Base-by-base conservation (phyloP, 2,797 vertebrate genomes). In the Loriculus beryllinus region DNA sequence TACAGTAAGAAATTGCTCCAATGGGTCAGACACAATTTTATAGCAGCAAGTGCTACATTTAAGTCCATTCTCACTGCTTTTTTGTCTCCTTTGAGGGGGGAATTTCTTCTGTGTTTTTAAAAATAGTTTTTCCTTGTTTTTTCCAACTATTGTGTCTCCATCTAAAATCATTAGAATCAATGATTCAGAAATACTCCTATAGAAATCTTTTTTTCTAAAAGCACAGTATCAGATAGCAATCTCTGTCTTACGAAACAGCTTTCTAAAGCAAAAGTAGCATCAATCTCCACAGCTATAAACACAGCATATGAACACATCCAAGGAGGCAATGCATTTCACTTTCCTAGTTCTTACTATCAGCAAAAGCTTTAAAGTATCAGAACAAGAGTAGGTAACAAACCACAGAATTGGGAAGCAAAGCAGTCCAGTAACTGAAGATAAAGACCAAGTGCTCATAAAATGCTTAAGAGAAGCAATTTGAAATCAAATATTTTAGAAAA, bases 231-330 rank as follows among this genome's bases (percentile, higher is more conserved):
- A 95, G 88, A 78, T 8, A 1, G 70, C 28, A 22, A 90, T 81
- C 92, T 95, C 49, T 49, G 45, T 20, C 48, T 79, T 83, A 86
- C 75, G 52, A 82, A 75, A 69, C 12, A 62, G 25, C 22, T 85
- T 95, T 94, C 54, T 47, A 91, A 77, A 87, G 45, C 26, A 90
- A 74, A 93, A 93, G 56, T 13, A 89, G 63, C n/a, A 68, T 48
- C 48, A 20, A 52, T 87, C 48, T 84, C 49, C 33, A 42, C 4
- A 81, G 35, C 37, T 76, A 45, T 85, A 83, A 59, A 39, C 8
- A 45, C 22, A 88, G 39, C 35, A 68, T 8, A 47, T 57, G n/a
- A 90, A 56, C 63, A 64, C 25, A 70, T 47, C 22, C 64, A 77
- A 89, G 43, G 8, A 54, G 14, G 72, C 21, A 26, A 82, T 47